phyloP scores from a whole-genome alignment of 2,113 vertebrate species.

The Tapirus terrestris region DNA sequence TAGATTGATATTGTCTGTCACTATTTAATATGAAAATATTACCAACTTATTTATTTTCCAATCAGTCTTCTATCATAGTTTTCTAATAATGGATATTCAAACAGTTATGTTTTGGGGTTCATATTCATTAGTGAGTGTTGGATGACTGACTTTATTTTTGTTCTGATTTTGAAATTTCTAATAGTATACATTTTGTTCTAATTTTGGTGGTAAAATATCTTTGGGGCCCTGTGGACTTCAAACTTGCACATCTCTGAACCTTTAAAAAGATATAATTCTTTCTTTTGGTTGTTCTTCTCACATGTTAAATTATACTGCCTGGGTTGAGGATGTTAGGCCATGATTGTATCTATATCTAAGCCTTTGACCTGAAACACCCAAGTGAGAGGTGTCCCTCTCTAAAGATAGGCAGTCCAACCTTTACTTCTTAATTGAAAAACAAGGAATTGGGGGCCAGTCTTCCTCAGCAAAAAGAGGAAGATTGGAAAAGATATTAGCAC shows the following conservation, averaged over 20 bases:
- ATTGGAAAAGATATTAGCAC: no score
- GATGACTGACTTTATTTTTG: conserved; percentile 1
- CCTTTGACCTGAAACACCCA: background rate
- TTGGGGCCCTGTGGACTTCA: background rate
- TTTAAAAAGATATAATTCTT: background rate
- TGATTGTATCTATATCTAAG: background rate
- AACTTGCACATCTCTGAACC: background rate
- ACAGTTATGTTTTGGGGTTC: background rate
- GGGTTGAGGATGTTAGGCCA: background rate
- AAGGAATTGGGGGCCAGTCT: background rate
- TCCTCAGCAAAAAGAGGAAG: no score
- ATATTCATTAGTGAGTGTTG: background rate
- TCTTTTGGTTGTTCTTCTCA: background rate
- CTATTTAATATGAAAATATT: background rate
- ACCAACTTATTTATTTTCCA: background rate
- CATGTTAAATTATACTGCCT: background rate
- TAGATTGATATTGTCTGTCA: background rate
- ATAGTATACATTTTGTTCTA: background rate
- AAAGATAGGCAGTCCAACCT: background rate
- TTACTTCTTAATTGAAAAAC: conserved; percentile 9
- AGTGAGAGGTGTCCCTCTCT: background rate
- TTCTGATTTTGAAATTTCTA: conserved; percentile 27
- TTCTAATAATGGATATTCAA: conserved; percentile 6
- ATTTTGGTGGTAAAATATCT: conserved; percentile 29
- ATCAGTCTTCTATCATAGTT: background rate